Conservation (phyloP, 2,113 vertebrate genomes). For the Labeo rohita region DNA sequence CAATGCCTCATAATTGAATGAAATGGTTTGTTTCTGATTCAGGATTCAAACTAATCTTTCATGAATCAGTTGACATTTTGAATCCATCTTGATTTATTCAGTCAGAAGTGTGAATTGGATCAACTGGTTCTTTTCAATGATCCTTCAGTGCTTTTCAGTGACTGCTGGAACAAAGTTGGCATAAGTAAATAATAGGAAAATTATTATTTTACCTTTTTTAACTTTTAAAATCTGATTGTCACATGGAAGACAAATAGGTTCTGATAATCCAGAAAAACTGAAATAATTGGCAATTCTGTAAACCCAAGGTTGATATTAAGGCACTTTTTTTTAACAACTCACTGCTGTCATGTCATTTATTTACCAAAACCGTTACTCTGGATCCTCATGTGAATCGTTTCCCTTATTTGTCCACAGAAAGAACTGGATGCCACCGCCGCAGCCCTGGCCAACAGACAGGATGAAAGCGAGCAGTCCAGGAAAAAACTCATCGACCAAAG, state of each 20-base stretch:
- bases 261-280: not conserved
- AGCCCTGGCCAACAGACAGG: conserved; percentile 88
- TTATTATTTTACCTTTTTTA: not conserved
- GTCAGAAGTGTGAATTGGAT: not conserved
- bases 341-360: not conserved
- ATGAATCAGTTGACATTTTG: not conserved
- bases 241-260: not conserved
- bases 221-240: not conserved
- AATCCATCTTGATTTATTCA: not conserved
- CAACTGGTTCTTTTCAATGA: not conserved
- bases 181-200: not conserved
- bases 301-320: not conserved
- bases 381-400: conserved; percentile 10
- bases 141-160: not conserved
- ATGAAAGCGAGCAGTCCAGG: conserved; percentile 92
- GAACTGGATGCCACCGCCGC: conserved; percentile 89
- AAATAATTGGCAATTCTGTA: not conserved
- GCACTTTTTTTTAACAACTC: not conserved
- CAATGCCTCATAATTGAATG: not conserved
- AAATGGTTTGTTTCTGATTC: not conserved
- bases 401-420: conserved; percentile 72
- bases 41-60: not conserved
- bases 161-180: not conserved
- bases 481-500: conserved; percentile 92
- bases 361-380: conserved; percentile 38